Base-by-base conservation (phyloP, 2,113 vertebrate genomes). In the Pseudolaguvia tuberculata region DNA sequence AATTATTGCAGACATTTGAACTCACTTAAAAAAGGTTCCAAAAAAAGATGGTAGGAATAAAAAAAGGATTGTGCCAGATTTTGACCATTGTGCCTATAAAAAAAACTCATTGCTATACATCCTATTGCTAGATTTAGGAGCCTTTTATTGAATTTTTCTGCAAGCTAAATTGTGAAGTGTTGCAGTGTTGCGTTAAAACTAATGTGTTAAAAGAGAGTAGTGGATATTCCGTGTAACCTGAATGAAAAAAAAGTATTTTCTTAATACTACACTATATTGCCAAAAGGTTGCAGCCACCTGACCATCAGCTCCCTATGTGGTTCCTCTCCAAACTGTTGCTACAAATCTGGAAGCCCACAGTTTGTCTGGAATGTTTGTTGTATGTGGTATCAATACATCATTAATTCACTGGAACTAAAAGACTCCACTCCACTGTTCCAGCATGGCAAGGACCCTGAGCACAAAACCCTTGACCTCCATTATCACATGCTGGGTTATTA, bases 41-140 rank as follows among this genome's bases (percentile, higher is more conserved):
- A 7, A 27, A 45, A 45, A n/a, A 12, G 25, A 17, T 17, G 39
- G 21, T 35, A 29, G 25, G 18, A n/a, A 12, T n/a, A n/a, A 65
- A 53, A 39, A 42, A 51, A 73, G 48, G 39, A 61, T 35, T 75
- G 72, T 78, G 81, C 81, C 78, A 79, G 75, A 79, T 79, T 79
- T 65, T 70, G 62, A 79, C 80, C 80, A 65, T 79, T 78, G 81
- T 82, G 81, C 81, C 81, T 82, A 82, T 58, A 82, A 48, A 72
- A 67, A 50, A 72, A 67, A 50, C 56, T 13, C 8, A 76, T 70
- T 68, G 61, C 52, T 17, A 42, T 72, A 20, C 39, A 65, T 72
- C 48, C 59, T 53, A 25, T 48, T 73, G 31, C 39, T 21, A 57
- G 31, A 52, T 29, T 77, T 61, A 67, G 21, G 35, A 75, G 55